Conservation (phyloP, 2,797 vertebrate species). For the Falco columbarius region DNA sequence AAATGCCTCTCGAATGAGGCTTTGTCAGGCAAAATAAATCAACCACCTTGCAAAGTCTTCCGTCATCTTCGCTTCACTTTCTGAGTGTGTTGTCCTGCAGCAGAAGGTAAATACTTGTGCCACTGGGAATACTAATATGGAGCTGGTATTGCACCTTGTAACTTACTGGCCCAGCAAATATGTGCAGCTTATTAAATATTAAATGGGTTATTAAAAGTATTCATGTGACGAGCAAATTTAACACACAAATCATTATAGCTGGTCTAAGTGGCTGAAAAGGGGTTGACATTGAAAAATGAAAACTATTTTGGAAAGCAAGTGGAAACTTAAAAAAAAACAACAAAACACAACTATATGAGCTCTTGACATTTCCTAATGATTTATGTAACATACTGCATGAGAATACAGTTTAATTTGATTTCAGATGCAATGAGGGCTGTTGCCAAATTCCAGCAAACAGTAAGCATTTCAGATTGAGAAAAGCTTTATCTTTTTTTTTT, state of each 20-base stretch:
- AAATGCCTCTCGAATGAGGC: background rate
- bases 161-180: conserved; percentile 8
- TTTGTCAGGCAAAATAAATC: background rate
- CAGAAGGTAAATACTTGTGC: background rate
- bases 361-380: conserved; percentile 80
- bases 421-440: conserved; percentile 65
- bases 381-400: conserved; percentile 76
- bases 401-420: conserved; percentile 79
- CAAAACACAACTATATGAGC: conserved; percentile 48
- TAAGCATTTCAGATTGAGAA: conserved; percentile 55
- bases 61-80: background rate
- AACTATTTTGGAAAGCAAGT: conserved; percentile 79
- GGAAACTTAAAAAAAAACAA: conserved; percentile 59
- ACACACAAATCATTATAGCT: conserved; percentile 71
- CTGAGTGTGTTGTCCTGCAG: background rate
- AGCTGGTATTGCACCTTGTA: background rate
- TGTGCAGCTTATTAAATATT: conserved; percentile 43
- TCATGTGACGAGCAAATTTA: conserved; percentile 53
- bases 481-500: background rate
- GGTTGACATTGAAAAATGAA: conserved; percentile 81
- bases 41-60: background rate
- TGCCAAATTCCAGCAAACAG: conserved; percentile 62
- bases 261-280: conserved; percentile 66
- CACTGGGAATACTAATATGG: background rate
- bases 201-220: conserved; percentile 57